Percentiles rank a stretch among this genome's conserved stretches.
Conservation (phyloP, 1,140 invertebrate genomes). For the Pogonomyrmex barbatus region DNA sequence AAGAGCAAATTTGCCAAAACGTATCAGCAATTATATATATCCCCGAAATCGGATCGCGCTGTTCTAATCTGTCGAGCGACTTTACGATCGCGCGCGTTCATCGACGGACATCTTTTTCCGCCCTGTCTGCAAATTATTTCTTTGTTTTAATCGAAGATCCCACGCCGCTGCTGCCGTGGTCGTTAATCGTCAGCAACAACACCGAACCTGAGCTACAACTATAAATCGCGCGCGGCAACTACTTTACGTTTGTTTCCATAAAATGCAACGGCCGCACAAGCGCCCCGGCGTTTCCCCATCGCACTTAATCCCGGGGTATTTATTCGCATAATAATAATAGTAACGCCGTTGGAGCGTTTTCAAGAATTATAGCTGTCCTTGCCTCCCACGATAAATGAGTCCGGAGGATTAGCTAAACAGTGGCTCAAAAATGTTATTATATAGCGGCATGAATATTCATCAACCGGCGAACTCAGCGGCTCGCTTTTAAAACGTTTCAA, state of each 20-base stretch:
- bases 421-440: constrained; percentile 87
- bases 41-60: constrained; percentile 22
- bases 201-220: constrained; percentile 62
- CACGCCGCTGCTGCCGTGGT: background rate
- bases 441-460: constrained; percentile 87
- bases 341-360: constrained; percentile 84
- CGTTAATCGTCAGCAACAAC: constrained; percentile 61
- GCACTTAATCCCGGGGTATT: constrained; percentile 83
- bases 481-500: constrained; percentile 76
- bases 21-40: constrained; percentile 42
- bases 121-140: constrained; percentile 23
- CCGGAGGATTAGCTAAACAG: constrained; percentile 86
- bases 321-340: constrained; percentile 85
- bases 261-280: constrained; percentile 65
- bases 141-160: constrained; percentile 39
- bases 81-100: background rate
- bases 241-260: constrained; percentile 67
- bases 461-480: constrained; percentile 74
- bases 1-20: constrained; percentile 63
- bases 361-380: constrained; percentile 86
- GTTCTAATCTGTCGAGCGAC: background rate
- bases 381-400: constrained; percentile 86
- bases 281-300: constrained; percentile 74
- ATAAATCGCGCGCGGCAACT: constrained; percentile 43
- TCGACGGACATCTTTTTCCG: background rate